phyloP scores from a whole-genome alignment of 2,797 vertebrate genomes.

The Amniataba percoides region DNA sequence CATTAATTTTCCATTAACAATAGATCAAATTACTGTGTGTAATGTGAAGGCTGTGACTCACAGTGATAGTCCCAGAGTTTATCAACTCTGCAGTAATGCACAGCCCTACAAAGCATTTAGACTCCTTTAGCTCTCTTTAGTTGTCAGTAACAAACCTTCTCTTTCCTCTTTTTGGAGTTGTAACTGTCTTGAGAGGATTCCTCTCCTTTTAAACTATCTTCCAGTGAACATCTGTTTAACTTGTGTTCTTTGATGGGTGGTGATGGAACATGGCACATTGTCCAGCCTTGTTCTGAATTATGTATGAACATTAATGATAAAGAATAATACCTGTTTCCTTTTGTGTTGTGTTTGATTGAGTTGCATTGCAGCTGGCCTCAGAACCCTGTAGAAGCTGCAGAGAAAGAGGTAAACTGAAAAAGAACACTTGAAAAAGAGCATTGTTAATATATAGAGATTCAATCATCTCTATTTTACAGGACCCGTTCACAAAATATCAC shows the following conservation, averaged over 20 bases:
- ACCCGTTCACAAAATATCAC: background rate
- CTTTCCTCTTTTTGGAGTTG: too few relatives aligned
- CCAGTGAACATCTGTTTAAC: background rate
- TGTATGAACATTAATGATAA: too few relatives aligned
- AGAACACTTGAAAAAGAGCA: background rate
- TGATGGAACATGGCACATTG: background rate
- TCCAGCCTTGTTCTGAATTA: background rate
- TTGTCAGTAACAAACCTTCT: too few relatives aligned
- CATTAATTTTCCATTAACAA: background rate
- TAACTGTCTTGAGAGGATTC: too few relatives aligned
- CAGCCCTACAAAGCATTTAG: too few relatives aligned
- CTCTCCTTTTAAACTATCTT: too few relatives aligned
- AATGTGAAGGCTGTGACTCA: background rate
- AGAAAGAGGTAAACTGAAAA: background rate
- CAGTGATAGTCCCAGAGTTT: background rate
- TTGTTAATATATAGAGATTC: background rate
- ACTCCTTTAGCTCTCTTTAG: too few relatives aligned
- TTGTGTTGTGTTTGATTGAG: slow-evolving; percentile 13
- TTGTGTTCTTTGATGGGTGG: background rate
- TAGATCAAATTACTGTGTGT: too few relatives aligned
- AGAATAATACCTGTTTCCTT: slow-evolving; percentile 52
- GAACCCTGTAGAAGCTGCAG: slow-evolving; percentile 29
- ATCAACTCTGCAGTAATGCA: too few relatives aligned
- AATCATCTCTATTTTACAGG: background rate
- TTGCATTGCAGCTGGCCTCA: slow-evolving; percentile 18